phyloP scores from a whole-genome alignment of 1,140 invertebrate genomes.

The Aphelinus atriplicis region DNA sequence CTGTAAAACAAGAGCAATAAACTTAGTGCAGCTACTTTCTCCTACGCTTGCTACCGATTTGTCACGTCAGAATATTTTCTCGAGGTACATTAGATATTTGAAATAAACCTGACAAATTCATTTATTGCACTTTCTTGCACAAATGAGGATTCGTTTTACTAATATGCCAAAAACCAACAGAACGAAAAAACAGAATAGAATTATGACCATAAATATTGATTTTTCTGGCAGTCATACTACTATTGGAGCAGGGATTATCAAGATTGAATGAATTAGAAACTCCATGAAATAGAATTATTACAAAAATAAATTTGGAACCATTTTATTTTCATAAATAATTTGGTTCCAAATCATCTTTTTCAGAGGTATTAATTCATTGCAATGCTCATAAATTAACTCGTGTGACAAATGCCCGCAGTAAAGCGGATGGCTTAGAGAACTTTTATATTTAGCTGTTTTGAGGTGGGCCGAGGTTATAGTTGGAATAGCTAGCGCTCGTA shows the following conservation, averaged over 20 bases:
- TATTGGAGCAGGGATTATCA: conserved; percentile 21
- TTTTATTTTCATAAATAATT: too few relatives aligned
- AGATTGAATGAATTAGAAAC: conserved; percentile 2
- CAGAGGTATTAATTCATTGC: too few relatives aligned
- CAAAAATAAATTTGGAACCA: too few relatives aligned
- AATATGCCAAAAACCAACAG: conserved; percentile 33
- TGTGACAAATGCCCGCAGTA: too few relatives aligned
- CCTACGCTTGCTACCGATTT: too few relatives aligned
- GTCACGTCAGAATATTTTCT: too few relatives aligned
- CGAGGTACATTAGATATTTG: too few relatives aligned
- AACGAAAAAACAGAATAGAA: conserved; percentile 29
- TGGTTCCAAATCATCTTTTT: too few relatives aligned
- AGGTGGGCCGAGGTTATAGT: conserved; percentile 61
- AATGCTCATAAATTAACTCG: too few relatives aligned
- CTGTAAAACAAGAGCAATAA: too few relatives aligned
- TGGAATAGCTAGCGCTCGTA: conserved; percentile 61
- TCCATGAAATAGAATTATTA: too few relatives aligned
- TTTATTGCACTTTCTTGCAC: background rate
- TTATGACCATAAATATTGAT: conserved; percentile 14
- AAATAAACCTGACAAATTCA: background rate
- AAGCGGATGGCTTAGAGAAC: conserved; percentile 23
- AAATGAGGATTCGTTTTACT: conserved; percentile 19
- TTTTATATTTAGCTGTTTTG: conserved; percentile 57
- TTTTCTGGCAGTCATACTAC: conserved; percentile 19
- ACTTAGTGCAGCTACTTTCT: too few relatives aligned